Evolutionary conservation across 2,113 vertebrate genomes (phyloP).

Genomic region (Ivindomyrus marchei): DNA sequence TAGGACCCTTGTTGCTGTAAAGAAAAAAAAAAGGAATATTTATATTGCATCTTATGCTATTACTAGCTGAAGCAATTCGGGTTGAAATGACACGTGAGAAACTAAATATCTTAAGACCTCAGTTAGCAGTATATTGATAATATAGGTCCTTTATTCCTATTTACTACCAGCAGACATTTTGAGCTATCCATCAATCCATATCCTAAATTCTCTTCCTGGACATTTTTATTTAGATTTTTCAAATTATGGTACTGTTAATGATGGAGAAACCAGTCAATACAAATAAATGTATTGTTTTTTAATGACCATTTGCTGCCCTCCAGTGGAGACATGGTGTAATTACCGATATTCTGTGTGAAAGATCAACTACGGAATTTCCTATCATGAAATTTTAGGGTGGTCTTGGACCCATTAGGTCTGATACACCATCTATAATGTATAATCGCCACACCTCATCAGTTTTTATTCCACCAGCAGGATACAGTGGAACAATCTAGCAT

Average conservation of each 20-base stretch:
- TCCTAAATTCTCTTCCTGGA: background rate
- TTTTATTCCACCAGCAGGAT: background rate
- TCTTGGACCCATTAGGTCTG: background rate
- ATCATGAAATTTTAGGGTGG: background rate
- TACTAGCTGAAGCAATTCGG: background rate
- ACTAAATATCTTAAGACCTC: background rate
- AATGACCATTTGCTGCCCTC: constrained; percentile 19
- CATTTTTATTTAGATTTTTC: background rate
- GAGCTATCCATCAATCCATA: background rate
- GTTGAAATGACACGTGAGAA: background rate
- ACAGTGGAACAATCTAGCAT: background rate
- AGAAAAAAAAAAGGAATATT: background rate
- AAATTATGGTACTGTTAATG: background rate
- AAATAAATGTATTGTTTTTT: background rate
- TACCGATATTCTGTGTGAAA: background rate
- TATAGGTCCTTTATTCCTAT: background rate
- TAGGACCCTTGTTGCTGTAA: background rate
- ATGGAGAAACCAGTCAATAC: background rate
- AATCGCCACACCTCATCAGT: background rate
- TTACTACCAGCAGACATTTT: background rate
- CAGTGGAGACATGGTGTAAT: background rate
- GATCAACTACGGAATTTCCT: background rate
- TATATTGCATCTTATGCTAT: background rate
- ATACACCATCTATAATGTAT: background rate
- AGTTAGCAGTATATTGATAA: background rate